Percentiles rank a stretch among this genome's conserved stretches.
Evolutionary conservation across 2,888 invertebrate genomes (phyloP).

Genomic region (Caenorhabditis panamensis): DNA sequence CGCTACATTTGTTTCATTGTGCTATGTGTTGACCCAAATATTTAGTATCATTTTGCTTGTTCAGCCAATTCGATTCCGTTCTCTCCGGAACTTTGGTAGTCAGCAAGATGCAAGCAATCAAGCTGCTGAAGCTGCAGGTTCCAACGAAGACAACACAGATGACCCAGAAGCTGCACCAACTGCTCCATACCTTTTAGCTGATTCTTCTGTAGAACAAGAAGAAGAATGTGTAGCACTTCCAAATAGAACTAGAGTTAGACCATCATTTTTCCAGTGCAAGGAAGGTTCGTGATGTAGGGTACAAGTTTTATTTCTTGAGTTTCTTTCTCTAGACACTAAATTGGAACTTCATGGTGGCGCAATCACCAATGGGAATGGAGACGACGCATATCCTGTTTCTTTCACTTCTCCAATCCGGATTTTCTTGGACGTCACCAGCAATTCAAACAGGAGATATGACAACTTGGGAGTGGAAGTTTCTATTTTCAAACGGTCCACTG

Average conservation of each 20-base stretch:
- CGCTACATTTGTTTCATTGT: constrained; percentile 15
- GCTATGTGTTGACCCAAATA: not conserved
- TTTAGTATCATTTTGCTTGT: constrained; percentile 7
- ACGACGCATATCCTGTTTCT: constrained; percentile 75
- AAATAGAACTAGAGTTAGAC: constrained; percentile 66
- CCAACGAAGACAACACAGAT: constrained; percentile 55
- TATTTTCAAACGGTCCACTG: constrained; percentile 74
- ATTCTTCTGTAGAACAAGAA: constrained; percentile 60
- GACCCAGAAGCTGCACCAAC: constrained; percentile 43
- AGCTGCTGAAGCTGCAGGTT: constrained; percentile 30
- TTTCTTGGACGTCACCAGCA: constrained; percentile 77
- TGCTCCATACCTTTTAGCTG: constrained; percentile 54
- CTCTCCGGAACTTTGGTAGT: constrained; percentile 33
- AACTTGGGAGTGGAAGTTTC: constrained; percentile 76
- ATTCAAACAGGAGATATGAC: constrained; percentile 74
- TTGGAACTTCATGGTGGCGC: constrained; percentile 76
- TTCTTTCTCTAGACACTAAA: constrained; percentile 49
- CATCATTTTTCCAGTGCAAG: constrained; percentile 68
- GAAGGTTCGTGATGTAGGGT: constrained; percentile 43
- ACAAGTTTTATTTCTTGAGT: not conserved
- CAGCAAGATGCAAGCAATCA: constrained; percentile 47
- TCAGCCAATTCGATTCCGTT: constrained; percentile 52
- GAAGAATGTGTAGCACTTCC: constrained; percentile 65
- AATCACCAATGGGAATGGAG: constrained; percentile 75
- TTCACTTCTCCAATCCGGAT: constrained; percentile 72